Conservation (phyloP, 1,140 invertebrate species). For the Rhopalosiphum padi region DNA sequence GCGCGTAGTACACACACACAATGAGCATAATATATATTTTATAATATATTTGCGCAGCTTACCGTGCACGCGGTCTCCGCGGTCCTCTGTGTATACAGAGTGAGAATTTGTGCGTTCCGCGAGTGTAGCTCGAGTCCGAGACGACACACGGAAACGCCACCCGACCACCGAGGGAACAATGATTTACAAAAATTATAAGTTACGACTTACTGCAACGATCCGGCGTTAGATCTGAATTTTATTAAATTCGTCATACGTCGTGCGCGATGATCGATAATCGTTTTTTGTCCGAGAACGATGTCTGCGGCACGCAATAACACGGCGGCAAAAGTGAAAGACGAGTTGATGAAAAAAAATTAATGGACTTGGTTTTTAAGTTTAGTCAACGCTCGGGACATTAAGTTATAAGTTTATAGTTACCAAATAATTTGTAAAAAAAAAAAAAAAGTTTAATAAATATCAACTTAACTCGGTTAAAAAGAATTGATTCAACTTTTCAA, state of each 20-base stretch:
- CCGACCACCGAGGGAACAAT: not conserved
- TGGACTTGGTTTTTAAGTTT: not conserved
- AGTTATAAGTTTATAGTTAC: too few relatives aligned
- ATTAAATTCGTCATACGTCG: not conserved
- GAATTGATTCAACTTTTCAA: too few relatives aligned
- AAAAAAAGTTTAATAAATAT: too few relatives aligned
- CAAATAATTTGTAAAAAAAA: too few relatives aligned
- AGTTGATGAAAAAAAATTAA: not conserved
- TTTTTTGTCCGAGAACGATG: not conserved
- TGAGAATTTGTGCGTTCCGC: not conserved
- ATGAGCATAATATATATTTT: slow-evolving; percentile 4
- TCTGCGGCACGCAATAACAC: not conserved
- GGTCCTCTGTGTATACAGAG: not conserved
- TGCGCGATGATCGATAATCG: not conserved
- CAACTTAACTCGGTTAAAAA: too few relatives aligned
- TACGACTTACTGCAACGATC: not conserved
- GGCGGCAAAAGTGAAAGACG: too few relatives aligned
- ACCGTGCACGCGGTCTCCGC: not conserved
- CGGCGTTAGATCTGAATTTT: not conserved
- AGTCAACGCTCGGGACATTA: not conserved
- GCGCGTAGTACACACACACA: not conserved
- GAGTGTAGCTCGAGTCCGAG: not conserved
- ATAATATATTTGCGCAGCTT: not conserved
- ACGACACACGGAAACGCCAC: not conserved
- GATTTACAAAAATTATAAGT: not conserved